Evolutionary conservation across 2,113 vertebrate species (phyloP).

Genomic region (Aphelocoma coerulescens): DNA sequence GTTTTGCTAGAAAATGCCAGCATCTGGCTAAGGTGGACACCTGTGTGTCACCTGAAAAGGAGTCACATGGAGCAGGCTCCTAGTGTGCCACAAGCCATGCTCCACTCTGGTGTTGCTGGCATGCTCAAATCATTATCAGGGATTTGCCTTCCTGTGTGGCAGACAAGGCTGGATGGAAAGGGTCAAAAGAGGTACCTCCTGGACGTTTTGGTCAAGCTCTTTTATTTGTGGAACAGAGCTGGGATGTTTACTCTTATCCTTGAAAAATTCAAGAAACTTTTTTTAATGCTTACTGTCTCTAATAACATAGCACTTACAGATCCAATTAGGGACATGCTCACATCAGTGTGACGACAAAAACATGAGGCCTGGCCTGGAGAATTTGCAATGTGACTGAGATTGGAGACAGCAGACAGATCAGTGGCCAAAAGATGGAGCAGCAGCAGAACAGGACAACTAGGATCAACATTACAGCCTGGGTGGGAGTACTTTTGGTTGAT

Average conservation of each 20-base stretch:
- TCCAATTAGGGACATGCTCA: neutral
- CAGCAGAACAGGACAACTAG: neutral
- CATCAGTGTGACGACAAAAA: neutral
- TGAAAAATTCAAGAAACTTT: neutral
- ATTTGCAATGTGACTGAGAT: neutral
- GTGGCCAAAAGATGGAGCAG: neutral
- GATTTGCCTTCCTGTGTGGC: neutral
- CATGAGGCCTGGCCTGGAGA: neutral
- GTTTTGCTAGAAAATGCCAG: neutral
- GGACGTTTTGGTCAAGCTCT: neutral
- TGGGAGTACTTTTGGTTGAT: neutral
- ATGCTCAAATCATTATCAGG: neutral
- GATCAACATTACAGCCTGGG: neutral
- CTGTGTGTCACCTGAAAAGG: neutral
- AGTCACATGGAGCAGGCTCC: neutral
- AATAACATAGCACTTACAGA: neutral
- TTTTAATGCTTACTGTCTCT: neutral
- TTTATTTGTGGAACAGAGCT: neutral
- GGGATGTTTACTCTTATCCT: neutral
- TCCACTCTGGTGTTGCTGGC: neutral
- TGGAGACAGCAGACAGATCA: neutral
- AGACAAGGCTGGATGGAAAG: neutral
- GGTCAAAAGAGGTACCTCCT: neutral
- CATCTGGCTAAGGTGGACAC: neutral
- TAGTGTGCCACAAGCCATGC: neutral